phyloP scores from a whole-genome alignment of 1,140 invertebrate species.

The Sogatella furcifera region DNA sequence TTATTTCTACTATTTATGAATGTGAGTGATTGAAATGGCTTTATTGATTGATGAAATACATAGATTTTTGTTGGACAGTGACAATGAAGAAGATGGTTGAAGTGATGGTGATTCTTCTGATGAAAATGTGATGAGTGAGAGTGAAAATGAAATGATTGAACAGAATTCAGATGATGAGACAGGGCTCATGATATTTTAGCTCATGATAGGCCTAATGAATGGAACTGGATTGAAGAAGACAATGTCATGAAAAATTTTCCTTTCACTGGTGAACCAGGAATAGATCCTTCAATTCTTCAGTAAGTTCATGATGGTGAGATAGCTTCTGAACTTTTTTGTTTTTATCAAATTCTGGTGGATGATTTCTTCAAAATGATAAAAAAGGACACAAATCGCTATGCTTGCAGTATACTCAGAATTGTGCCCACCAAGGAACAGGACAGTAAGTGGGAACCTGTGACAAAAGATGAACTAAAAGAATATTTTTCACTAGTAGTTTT shows the following conservation, averaged over 20 bases:
- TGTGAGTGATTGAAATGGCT: no score
- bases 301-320: neutral
- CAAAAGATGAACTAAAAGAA: neutral
- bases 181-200: no score
- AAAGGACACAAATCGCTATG: constrained; percentile 5
- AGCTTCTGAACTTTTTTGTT: neutral
- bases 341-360: neutral
- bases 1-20: no score
- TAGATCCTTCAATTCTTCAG: neutral
- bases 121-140: no score
- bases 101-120: no score
- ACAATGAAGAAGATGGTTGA: no score
- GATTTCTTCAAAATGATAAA: neutral
- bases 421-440: neutral
- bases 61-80: no score
- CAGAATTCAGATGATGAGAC: no score
- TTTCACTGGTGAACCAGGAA: neutral
- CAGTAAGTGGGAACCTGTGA: neutral
- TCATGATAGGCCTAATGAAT: neutral
- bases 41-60: no score
- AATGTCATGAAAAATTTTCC: neutral
- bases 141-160: no score
- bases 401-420: neutral
- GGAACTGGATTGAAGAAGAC: neutral
- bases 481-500: neutral